Evolutionary conservation across 2,797 vertebrate species (phyloP).

Genomic region (Xenentodon cancila): DNA sequence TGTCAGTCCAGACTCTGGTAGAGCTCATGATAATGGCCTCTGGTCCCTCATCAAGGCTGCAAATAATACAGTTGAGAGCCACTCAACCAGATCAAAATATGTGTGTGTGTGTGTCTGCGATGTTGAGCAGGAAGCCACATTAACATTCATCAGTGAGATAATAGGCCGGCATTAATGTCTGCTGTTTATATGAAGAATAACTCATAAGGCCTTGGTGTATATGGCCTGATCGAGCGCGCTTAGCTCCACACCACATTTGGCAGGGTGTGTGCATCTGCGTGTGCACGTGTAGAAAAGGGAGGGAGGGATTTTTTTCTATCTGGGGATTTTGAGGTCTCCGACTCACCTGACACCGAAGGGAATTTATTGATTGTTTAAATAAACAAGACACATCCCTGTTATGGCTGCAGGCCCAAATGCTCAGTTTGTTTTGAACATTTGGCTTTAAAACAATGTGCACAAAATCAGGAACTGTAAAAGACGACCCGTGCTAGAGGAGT

Average conservation of each 20-base stretch:
- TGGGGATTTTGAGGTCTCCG: constrained; percentile 14
- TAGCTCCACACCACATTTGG: constrained; percentile 37
- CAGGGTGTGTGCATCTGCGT: constrained; percentile 8
- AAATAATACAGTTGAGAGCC: constrained; percentile 59
- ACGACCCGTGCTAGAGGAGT: background rate
- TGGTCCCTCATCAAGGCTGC: constrained; percentile 55
- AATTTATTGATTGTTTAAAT: constrained; percentile 51
- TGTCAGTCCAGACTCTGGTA: constrained; percentile 45
- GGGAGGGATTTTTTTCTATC: constrained; percentile 17
- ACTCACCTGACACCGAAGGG: constrained; percentile 42
- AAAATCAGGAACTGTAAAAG: background rate
- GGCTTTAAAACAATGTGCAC: background rate
- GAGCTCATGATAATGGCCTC: constrained; percentile 55
- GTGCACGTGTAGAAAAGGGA: background rate
- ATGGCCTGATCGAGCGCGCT: constrained; percentile 49
- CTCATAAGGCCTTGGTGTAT: constrained; percentile 62
- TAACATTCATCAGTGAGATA: constrained; percentile 74
- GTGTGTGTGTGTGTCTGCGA: constrained; percentile 26
- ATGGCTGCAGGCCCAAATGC: constrained; percentile 4
- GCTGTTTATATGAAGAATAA: constrained; percentile 77
- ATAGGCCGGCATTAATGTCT: constrained; percentile 70
- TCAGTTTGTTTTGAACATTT: background rate
- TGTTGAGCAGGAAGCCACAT: constrained; percentile 57
- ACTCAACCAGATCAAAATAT: constrained; percentile 59
- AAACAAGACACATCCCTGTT: constrained; percentile 33